Conservation (phyloP, 2,888 invertebrate genomes). For the Creontiades dilutus region DNA sequence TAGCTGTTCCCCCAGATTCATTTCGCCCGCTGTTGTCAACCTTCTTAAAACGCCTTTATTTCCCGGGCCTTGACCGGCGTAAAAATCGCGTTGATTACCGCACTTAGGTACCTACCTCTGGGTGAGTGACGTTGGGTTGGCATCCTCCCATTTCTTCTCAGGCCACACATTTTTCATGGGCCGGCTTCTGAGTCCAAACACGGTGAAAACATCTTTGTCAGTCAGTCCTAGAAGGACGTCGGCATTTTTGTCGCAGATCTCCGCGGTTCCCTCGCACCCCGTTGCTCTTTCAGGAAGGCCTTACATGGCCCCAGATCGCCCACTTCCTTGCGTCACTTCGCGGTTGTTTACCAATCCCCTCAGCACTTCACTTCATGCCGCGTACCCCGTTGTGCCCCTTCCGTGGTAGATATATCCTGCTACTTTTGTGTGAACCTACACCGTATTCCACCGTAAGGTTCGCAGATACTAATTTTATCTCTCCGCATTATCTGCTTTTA, state of each 20-base stretch:
- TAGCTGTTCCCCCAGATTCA: not conserved
- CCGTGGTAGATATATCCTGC: constrained; percentile 9
- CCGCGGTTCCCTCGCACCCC: not conserved
- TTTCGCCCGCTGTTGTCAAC: not conserved
- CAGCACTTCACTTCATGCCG: not conserved
- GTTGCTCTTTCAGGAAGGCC: constrained; percentile 21
- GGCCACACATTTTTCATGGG: not conserved
- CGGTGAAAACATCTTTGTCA: not conserved
- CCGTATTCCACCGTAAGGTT: not conserved
- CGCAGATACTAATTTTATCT: too few relatives aligned
- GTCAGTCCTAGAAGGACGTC: constrained; percentile 24
- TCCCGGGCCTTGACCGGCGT: not conserved
- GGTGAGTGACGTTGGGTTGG: not conserved
- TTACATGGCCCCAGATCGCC: constrained; percentile 35
- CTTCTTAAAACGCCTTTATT: not conserved
- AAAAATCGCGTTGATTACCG: constrained; percentile 3
- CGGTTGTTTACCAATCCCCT: not conserved
- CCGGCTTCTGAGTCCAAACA: constrained; percentile 23
- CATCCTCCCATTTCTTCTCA: constrained; percentile 17
- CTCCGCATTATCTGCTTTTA: too few relatives aligned
- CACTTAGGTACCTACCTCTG: not conserved
- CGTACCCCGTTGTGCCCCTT: not conserved
- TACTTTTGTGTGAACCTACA: not conserved
- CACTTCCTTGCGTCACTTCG: constrained; percentile 53
- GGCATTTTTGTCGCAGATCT: constrained; percentile 30